phyloP scores from a whole-genome alignment of 2,113 vertebrate species.

The Lota lota region DNA sequence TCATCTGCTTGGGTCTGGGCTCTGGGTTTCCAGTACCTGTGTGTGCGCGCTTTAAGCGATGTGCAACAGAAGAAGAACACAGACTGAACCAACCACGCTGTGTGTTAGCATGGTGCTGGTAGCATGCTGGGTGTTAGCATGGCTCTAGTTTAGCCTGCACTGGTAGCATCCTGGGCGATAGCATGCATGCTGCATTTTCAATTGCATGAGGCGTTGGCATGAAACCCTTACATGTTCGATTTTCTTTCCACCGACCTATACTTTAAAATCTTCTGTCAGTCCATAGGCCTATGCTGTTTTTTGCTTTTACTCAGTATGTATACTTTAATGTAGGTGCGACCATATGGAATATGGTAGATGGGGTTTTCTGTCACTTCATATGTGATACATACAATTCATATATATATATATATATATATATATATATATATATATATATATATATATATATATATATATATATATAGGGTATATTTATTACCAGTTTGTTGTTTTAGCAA shows the following conservation, averaged over 20 bases:
- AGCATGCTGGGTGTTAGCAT: too few relatives aligned
- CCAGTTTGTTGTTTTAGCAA: too few relatives aligned
- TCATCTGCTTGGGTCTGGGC: neutral
- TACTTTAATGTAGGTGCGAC: slow-evolving; percentile 1
- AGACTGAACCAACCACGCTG: neutral
- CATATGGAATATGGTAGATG: neutral
- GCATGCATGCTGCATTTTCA: neutral
- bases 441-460: neutral
- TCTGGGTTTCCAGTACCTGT: neutral
- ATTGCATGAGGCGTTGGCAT: slow-evolving; percentile 49
- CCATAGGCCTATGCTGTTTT: neutral
- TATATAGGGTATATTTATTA: too few relatives aligned
- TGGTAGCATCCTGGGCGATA: too few relatives aligned
- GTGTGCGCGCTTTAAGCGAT: neutral
- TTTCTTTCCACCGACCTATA: slow-evolving; percentile 7
- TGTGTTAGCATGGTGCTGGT: neutral
- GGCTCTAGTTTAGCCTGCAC: too few relatives aligned
- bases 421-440: too few relatives aligned
- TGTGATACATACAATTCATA: neutral
- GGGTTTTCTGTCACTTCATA: neutral
- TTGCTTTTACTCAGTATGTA: slow-evolving; percentile 22
- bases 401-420: neutral
- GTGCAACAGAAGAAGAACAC: neutral
- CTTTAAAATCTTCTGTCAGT: slow-evolving; percentile 3
- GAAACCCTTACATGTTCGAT: slow-evolving; percentile 3